Evolutionary conservation across 1,140 invertebrate genomes (phyloP).

Genomic region (Drosophila novamexicana): DNA sequence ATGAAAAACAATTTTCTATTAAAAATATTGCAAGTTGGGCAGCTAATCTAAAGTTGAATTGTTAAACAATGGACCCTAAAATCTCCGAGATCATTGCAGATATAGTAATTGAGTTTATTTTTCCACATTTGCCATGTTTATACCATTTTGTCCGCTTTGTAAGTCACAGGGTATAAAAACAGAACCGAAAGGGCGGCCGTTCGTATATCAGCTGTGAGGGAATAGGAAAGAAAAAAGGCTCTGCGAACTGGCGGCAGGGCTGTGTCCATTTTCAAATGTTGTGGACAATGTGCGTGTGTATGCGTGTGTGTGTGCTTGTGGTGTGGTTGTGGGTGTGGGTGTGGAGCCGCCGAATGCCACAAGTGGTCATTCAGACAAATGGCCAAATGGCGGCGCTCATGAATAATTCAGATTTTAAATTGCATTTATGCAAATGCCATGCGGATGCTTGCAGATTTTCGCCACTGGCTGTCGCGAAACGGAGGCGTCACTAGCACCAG

Average conservation of each 20-base stretch:
- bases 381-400: slow-evolving; percentile 79
- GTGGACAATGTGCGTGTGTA: slow-evolving; percentile 20
- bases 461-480: slow-evolving; percentile 67
- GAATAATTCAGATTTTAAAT: slow-evolving; percentile 83
- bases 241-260: slow-evolving; percentile 8
- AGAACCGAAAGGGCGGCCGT: slow-evolving; percentile 1
- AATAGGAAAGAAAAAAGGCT: background rate
- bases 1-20: too few relatives aligned
- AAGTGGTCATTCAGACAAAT: slow-evolving; percentile 83
- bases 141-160: background rate
- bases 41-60: too few relatives aligned
- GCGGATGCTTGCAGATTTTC: slow-evolving; percentile 81
- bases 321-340: background rate
- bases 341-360: slow-evolving; percentile 57
- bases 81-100: too few relatives aligned
- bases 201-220: slow-evolving; percentile 2
- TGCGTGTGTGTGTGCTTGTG: background rate
- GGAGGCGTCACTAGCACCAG: slow-evolving; percentile 47
- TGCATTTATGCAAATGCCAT: slow-evolving; percentile 79
- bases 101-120: too few relatives aligned
- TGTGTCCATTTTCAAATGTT: slow-evolving; percentile 43
- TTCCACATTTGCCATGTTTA: too few relatives aligned
- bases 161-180: slow-evolving; percentile 3
- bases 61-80: too few relatives aligned
- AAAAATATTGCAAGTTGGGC: too few relatives aligned